Evolutionary conservation across 2,797 vertebrate species (phyloP).

Genomic region (Sebastes vulpes): DNA sequence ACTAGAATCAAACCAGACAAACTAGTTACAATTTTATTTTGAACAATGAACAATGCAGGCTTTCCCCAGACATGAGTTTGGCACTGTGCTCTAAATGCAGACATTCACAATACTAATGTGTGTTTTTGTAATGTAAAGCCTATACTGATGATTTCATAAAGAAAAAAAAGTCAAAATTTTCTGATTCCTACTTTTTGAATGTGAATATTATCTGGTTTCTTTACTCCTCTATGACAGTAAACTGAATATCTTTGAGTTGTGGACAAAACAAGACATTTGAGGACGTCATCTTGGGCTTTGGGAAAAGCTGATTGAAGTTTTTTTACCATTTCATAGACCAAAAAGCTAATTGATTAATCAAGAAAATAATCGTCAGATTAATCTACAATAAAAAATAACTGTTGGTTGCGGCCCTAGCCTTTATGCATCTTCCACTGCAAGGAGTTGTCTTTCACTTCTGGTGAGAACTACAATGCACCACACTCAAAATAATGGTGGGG

Average conservation of each 20-base stretch:
- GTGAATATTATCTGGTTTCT: too few species aligned
- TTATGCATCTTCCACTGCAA: not conserved
- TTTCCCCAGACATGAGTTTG: not conserved
- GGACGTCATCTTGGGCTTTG: too few species aligned
- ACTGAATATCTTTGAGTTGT: too few species aligned
- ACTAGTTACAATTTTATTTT: not conserved
- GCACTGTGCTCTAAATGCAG: not conserved
- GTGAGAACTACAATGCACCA: not conserved
- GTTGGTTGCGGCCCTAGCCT: too few species aligned
- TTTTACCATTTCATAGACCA: too few species aligned
- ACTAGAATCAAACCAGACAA: not conserved
- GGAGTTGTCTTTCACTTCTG: not conserved
- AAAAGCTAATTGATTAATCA: too few species aligned
- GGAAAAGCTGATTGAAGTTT: accelerated
- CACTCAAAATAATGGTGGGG: not conserved
- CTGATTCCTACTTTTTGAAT: too few species aligned
- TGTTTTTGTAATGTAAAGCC: not conserved
- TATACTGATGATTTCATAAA: not conserved
- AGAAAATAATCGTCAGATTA: too few species aligned
- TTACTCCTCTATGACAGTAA: too few species aligned
- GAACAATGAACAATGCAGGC: not conserved
- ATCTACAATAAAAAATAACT: too few species aligned
- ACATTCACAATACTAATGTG: not conserved
- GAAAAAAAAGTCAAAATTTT: too few species aligned
- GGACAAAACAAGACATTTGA: too few species aligned